Percentiles rank a stretch among this genome's conserved stretches.
These are phyloP conservation scores for Characodon lateralis DNA, from an alignment of 2,797 vertebrate genomes.

Conservation along the genomic window DNA sequence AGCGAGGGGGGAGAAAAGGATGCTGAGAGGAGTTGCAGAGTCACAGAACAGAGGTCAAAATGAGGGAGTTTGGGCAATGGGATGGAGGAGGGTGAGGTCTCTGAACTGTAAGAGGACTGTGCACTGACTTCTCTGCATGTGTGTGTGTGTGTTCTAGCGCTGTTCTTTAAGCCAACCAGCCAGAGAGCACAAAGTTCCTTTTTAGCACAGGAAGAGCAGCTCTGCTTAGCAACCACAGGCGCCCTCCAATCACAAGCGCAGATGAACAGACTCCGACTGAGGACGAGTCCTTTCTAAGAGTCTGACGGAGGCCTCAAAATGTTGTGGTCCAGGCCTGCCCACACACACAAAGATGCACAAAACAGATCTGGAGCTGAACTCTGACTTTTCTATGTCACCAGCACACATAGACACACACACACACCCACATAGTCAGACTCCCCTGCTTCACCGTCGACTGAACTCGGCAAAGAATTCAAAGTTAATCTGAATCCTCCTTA, in stretches of 20 bases:
- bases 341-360: constrained; percentile 37
- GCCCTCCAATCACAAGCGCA: constrained; percentile 82
- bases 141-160: constrained; percentile 61
- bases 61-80: constrained; percentile 61
- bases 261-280: constrained; percentile 72
- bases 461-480: constrained; percentile 63
- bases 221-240: constrained; percentile 85
- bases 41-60: constrained; percentile 55
- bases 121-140: constrained; percentile 45
- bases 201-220: constrained; percentile 86
- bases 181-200: constrained; percentile 84
- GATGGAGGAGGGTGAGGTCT: constrained; percentile 65
- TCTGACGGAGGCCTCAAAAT: constrained; percentile 67
- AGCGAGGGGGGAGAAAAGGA: constrained; percentile 47
- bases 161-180: constrained; percentile 81
- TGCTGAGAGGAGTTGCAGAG: constrained; percentile 39
- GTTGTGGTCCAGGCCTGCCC: constrained; percentile 55
- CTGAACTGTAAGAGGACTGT: constrained; percentile 60
- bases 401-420: constrained; percentile 34
- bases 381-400: constrained; percentile 21
- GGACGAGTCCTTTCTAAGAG: constrained; percentile 68
- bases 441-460: constrained; percentile 35
- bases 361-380: constrained; percentile 23
- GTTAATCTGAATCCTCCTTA: constrained; percentile 73
- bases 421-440: constrained; percentile 9